Conservation (phyloP, 2,113 vertebrate species). For the Centrocercus urophasianus region DNA sequence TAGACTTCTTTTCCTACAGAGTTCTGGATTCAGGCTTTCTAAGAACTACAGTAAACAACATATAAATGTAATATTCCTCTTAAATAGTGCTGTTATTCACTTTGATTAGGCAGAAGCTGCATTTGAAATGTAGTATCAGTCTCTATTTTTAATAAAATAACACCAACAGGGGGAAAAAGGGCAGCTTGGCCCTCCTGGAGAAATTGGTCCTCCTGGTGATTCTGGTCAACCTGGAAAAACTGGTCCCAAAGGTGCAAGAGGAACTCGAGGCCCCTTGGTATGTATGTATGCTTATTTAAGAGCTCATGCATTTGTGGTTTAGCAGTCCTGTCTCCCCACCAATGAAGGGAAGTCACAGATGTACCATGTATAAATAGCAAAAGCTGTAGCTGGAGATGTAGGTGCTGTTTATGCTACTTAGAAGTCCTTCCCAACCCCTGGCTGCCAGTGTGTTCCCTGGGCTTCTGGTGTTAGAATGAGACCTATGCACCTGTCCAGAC, state of each 20-base stretch:
- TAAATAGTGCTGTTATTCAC: background rate
- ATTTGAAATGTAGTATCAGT: background rate
- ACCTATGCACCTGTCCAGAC: background rate
- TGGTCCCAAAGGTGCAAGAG: slow-evolving; percentile 92
- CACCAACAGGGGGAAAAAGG: slow-evolving; percentile 89
- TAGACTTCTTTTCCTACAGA: background rate
- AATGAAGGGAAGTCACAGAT: background rate
- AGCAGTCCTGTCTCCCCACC: background rate
- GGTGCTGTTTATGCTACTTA: background rate
- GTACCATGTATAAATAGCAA: background rate
- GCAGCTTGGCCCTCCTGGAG: slow-evolving; percentile 84
- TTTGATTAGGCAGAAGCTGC: background rate
- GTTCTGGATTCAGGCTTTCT: background rate
- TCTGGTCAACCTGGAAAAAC: slow-evolving; percentile 82
- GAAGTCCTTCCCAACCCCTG: background rate
- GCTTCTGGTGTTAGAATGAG: background rate
- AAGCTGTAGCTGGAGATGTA: background rate
- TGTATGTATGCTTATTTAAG: slow-evolving; percentile 70
- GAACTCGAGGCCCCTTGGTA: slow-evolving; percentile 90
- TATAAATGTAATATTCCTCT: background rate
- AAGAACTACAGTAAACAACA: background rate
- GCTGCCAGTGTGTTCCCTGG: fast-evolving
- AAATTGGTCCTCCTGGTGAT: slow-evolving; percentile 84
- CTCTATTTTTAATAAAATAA: slow-evolving; percentile 37
- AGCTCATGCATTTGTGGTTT: background rate